phyloP scores from a whole-genome alignment of 2,888 invertebrate genomes.

The Subacronicta megacephala region DNA sequence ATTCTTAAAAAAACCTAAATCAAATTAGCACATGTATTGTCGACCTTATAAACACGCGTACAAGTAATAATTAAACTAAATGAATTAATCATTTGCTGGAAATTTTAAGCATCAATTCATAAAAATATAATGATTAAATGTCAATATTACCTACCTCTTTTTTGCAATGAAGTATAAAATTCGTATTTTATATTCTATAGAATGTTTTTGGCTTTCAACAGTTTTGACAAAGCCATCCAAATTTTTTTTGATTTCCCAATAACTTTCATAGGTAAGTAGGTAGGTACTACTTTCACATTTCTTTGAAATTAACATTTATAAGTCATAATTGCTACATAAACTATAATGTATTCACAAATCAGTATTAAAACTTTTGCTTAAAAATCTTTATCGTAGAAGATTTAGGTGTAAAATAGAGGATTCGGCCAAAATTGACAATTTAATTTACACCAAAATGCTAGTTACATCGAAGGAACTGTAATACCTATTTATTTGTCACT shows the following conservation, averaged over 20 bases:
- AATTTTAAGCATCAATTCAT: constrained; percentile 23
- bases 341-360: too few species aligned
- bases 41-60: constrained; percentile 9
- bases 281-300: neutral
- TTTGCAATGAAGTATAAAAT: constrained; percentile 21
- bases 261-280: neutral
- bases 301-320: neutral
- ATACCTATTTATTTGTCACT: too few species aligned
- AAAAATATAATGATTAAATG: constrained; percentile 15
- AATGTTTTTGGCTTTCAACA: neutral
- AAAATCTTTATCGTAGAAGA: too few species aligned
- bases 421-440: too few species aligned
- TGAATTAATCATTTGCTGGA: constrained; percentile 46
- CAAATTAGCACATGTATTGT: too few species aligned
- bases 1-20: neutral
- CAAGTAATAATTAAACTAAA: constrained; percentile 46
- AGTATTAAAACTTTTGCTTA: too few species aligned
- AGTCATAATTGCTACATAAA: too few species aligned
- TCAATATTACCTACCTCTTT: constrained; percentile 10
- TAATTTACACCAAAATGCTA: too few species aligned
- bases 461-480: too few species aligned
- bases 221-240: neutral
- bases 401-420: too few species aligned
- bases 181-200: constrained; percentile 12
- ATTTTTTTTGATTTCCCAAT: neutral